Evolutionary conservation across 2,797 vertebrate species (phyloP), one percentile per base, ranked within the genome.

Genomic region (Malurus leucopterus): DNA sequence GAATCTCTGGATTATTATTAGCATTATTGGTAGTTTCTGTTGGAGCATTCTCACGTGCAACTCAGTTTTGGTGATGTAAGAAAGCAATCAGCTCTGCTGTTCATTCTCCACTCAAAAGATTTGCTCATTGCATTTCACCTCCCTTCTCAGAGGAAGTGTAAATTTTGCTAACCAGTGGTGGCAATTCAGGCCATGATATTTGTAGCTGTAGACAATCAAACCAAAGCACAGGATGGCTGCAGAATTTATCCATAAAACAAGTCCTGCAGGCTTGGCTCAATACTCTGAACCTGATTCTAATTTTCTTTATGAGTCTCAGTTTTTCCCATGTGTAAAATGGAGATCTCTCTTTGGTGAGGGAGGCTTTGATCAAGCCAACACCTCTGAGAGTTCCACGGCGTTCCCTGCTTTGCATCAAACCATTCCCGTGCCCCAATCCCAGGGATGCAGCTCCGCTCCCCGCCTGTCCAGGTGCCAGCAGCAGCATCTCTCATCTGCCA

Each of bases 401-500:
- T 73, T 69, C 38, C 44, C 55, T 2, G 2, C 55, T 50, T 63
- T 14, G 61, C 78, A 38, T 71, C 69, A 73, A 82, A 51, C 64
- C 55, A 1, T 44, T 34, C 8, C 59, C 0, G 1, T 20, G 71
- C 81, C 72, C 32, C 7, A 44, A 53, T 53, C 67, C 85, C 20
- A 41, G 53, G 74, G 82, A 50, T 58, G 62, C 65, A 61, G 79
- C 93, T 84, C 84, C 20, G 0, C 34, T 54, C 40, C 55, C 16
- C 1, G 43, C 49, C 78, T 18, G 65, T 17, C 67, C 68, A 19
- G 57, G n/a, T 79, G 90, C 41, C 38, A 82, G 40, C 81, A 88
- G 88, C 92, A 92, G 93, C 78, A 64, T 58, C 72, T 71, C 86
- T 94, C 81, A 40, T 77, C 89, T 91, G 87, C 87, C 72, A 54